Evolutionary conservation across 2,797 vertebrate genomes (phyloP).

Genomic region (Carapus acus): DNA sequence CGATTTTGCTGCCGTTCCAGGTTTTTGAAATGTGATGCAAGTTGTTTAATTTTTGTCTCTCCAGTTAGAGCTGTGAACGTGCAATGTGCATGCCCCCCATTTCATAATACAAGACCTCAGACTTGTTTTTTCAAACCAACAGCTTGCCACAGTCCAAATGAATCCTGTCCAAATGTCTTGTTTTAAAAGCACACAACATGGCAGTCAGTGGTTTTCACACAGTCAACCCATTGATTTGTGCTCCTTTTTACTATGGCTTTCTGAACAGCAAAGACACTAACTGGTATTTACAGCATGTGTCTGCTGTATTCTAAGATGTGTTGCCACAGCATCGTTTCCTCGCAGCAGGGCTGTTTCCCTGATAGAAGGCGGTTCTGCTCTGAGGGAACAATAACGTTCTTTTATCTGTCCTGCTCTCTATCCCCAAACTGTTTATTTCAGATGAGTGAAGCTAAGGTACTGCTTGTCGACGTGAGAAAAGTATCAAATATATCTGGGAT

Average conservation of each 20-base stretch:
- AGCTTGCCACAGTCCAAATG: constrained; percentile 37
- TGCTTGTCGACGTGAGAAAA: too few relatives aligned
- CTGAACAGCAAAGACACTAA: constrained; percentile 15
- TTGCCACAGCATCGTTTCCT: constrained; percentile 6
- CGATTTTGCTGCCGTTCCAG: too few relatives aligned
- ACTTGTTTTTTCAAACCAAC: too few relatives aligned
- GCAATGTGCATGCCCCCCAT: constrained; percentile 10
- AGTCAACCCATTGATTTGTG: constrained; percentile 42
- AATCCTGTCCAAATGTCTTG: constrained; percentile 38
- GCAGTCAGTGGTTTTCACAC: constrained; percentile 24
- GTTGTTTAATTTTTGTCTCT: too few relatives aligned
- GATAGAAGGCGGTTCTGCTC: constrained; percentile 21
- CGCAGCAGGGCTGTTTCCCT: constrained; percentile 9
- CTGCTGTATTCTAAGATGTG: constrained; percentile 16
- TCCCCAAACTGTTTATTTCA: constrained; percentile 8
- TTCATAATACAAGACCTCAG: background rate
- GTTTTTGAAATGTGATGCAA: too few relatives aligned
- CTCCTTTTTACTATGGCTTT: constrained; percentile 35
- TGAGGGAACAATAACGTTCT: constrained; percentile 9
- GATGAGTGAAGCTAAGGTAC: background rate
- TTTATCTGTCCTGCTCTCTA: constrained; percentile 15
- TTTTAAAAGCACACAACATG: constrained; percentile 42
- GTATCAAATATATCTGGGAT: too few relatives aligned
- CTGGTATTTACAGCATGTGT: constrained; percentile 34
- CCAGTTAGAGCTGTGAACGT: too few relatives aligned